Percentiles rank a stretch among this genome's conserved stretches.
These are phyloP conservation scores for Loriculus beryllinus DNA, from an alignment of 2,797 vertebrate species.

Conservation along the genomic window DNA sequence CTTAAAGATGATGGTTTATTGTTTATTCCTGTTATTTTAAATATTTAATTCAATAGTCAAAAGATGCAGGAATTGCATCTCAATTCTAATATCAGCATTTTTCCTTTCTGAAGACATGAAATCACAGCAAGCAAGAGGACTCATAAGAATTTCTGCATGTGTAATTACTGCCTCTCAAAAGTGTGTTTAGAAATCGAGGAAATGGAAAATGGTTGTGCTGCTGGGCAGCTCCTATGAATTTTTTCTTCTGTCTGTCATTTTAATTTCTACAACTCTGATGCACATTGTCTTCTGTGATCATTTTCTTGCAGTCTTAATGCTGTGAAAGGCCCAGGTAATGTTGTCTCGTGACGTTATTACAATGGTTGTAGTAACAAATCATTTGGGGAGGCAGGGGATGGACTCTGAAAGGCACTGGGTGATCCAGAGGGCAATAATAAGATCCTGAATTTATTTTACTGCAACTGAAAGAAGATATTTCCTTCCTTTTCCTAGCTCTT, in stretches of 20 bases:
- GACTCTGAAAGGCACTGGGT: neutral
- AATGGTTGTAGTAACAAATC: neutral
- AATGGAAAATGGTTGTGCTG: neutral
- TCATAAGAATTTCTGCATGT: neutral
- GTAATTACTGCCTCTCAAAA: neutral
- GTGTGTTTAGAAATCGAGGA: neutral
- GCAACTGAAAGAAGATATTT: neutral
- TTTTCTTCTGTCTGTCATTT: conserved; percentile 4
- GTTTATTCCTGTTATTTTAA: neutral
- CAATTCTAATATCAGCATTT: neutral
- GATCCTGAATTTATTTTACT: neutral
- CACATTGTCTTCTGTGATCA: neutral
- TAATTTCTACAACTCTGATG: neutral
- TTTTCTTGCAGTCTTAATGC: neutral
- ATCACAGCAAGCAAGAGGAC: neutral
- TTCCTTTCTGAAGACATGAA: neutral
- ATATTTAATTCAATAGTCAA: neutral
- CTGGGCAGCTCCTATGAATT: neutral
- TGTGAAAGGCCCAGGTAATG: neutral
- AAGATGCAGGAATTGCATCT: neutral
- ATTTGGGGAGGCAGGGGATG: neutral
- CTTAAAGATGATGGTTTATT: neutral
- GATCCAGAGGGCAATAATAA: neutral
- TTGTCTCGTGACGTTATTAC: neutral
- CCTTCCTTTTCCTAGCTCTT: neutral